Evolutionary conservation across 2,113 vertebrate species (phyloP).

Genomic region (Oostethus manadensis): DNA sequence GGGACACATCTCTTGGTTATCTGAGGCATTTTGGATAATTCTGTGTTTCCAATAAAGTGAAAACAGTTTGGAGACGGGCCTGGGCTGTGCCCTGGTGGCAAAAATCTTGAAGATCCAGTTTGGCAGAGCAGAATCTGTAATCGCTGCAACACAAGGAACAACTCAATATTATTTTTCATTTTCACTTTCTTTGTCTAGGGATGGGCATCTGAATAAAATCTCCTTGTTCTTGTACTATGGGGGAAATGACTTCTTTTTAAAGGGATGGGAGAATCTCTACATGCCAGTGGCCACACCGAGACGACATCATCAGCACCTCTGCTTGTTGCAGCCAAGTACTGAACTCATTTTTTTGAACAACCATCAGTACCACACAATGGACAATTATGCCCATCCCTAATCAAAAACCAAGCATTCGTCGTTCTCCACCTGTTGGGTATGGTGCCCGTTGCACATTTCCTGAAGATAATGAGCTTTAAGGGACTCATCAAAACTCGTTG

Average conservation of each 20-base stretch:
- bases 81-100: background rate
- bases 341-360: too few relatives aligned
- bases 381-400: background rate
- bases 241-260: too few relatives aligned
- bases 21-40: background rate
- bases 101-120: background rate
- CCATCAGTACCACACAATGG: background rate
- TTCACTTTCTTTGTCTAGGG: background rate
- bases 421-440: conserved; percentile 36
- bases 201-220: background rate
- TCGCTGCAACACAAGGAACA: too few relatives aligned
- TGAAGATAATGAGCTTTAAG: conserved; percentile 20
- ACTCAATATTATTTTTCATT: background rate
- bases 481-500: conserved; percentile 22
- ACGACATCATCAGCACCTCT: too few relatives aligned
- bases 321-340: too few relatives aligned
- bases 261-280: background rate
- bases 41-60: background rate
- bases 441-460: conserved; percentile 15
- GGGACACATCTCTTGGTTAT: background rate
- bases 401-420: conserved; percentile 34
- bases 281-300: background rate
- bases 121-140: too few relatives aligned
- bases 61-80: background rate
- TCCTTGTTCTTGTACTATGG: too few relatives aligned